These are phyloP conservation scores for Diogma glabrata DNA, from an alignment of 2,888 invertebrate genomes.

Conservation along the genomic window DNA sequence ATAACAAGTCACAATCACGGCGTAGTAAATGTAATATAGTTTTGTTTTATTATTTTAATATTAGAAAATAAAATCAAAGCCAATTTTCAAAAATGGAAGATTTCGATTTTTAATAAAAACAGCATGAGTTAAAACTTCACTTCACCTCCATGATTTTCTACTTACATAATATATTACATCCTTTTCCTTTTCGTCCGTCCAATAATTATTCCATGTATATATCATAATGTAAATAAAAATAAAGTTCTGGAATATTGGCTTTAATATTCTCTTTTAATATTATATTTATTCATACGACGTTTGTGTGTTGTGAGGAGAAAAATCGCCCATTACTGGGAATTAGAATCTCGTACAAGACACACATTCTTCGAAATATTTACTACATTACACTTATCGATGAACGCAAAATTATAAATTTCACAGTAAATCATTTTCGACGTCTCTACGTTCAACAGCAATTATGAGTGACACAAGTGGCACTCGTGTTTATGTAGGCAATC, in stretches of 20 bases:
- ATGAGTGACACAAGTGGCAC: slow-evolving; percentile 45
- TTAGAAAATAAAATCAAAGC: background rate
- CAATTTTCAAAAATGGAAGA: background rate
- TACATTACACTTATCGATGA: slow-evolving; percentile 5
- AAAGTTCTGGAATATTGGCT: background rate
- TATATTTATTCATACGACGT: background rate
- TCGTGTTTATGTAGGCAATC: slow-evolving; percentile 81
- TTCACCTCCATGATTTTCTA: background rate
- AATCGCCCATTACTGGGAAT: background rate
- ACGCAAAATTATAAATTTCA: slow-evolving; percentile 9
- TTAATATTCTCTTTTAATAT: slow-evolving; percentile 3
- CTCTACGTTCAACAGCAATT: slow-evolving; percentile 8
- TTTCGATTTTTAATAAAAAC: slow-evolving; percentile 1
- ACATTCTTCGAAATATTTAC: slow-evolving; percentile 6
- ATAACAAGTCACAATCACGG: slow-evolving; percentile 11
- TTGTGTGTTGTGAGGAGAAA: slow-evolving; percentile 5
- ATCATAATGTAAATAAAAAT: background rate
- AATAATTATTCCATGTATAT: slow-evolving; percentile 3
- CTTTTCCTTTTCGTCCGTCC: background rate
- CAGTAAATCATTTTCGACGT: slow-evolving; percentile 9
- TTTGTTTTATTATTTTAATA: background rate
- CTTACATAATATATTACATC: background rate
- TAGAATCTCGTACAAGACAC: background rate
- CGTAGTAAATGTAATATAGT: background rate
- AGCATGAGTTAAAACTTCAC: slow-evolving; percentile 5